These are phyloP conservation scores for Pipra filicauda DNA, from an alignment of 2,113 vertebrate genomes.

Conservation along the genomic window DNA sequence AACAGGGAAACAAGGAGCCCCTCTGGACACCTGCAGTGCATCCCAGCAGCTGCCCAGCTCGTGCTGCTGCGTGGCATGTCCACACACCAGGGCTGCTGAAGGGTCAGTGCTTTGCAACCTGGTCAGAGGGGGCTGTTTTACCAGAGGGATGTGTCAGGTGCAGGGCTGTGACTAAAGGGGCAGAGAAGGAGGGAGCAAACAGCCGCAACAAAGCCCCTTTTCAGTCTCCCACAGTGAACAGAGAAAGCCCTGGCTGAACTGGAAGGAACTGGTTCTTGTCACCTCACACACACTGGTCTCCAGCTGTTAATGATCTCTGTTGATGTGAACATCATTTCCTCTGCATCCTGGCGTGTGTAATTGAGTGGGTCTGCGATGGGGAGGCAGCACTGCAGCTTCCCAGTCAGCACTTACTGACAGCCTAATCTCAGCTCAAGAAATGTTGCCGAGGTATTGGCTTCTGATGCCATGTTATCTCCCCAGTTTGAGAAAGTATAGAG, in stretches of 20 bases:
- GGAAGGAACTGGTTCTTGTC: slow-evolving; percentile 44
- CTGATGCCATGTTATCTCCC: slow-evolving; percentile 34
- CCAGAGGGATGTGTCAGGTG: neutral
- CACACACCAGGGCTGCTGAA: neutral
- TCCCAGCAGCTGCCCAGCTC: neutral
- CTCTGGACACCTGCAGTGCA: neutral
- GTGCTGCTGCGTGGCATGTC: neutral
- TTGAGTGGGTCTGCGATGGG: slow-evolving; percentile 41
- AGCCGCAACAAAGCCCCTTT: neutral
- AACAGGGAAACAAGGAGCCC: neutral
- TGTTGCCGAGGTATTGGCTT: slow-evolving; percentile 26
- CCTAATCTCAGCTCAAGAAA: slow-evolving; percentile 51
- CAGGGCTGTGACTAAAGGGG: neutral
- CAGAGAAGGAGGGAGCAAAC: neutral
- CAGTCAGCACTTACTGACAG: slow-evolving; percentile 54
- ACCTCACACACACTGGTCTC: slow-evolving; percentile 7
- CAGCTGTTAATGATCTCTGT: slow-evolving; percentile 53
- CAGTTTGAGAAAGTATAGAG: slow-evolving; percentile 7
- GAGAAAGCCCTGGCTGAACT: slow-evolving; percentile 11
- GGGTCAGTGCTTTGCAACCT: neutral
- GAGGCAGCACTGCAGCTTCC: slow-evolving; percentile 24
- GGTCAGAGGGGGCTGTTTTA: neutral
- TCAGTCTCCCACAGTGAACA: neutral
- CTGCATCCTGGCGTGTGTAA: neutral
- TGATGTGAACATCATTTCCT: slow-evolving; percentile 42